phyloP scores from a whole-genome alignment of 2,797 vertebrate species.

The Coendou prehensilis region DNA sequence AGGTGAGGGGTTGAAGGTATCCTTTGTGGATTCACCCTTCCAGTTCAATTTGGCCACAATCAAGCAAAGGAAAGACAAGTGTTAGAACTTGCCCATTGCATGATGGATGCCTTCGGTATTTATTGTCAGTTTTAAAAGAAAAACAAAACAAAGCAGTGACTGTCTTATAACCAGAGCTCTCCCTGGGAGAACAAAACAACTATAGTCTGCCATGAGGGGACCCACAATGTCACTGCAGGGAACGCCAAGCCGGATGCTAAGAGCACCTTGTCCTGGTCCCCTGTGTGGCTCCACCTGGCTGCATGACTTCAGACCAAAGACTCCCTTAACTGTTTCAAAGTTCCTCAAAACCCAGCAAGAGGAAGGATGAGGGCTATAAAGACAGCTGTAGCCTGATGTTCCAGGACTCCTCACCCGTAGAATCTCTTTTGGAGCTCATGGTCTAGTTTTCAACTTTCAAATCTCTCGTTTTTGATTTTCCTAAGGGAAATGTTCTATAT shows the following conservation, averaged over 20 bases:
- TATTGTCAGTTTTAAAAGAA: not conserved
- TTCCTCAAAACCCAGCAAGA: not conserved
- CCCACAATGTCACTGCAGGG: not conserved
- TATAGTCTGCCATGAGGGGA: accelerated
- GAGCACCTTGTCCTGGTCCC: not conserved
- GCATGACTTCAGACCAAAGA: too few relatives aligned
- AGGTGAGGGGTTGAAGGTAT: not conserved
- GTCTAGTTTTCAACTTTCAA: not conserved
- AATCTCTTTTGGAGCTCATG: not conserved
- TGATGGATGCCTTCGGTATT: not conserved
- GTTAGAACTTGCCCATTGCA: not conserved
- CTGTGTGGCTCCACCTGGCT: accelerated
- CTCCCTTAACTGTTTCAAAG: too few relatives aligned
- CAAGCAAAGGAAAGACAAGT: not conserved
- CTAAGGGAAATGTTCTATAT: not conserved
- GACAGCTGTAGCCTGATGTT: accelerated
- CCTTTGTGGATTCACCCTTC: accelerated
- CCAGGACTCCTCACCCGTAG: not conserved
- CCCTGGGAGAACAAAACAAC: not conserved
- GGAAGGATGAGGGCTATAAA: not conserved
- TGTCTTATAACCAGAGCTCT: not conserved
- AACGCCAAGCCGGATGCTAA: too few relatives aligned
- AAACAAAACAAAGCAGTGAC: not conserved
- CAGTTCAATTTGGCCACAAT: not conserved
- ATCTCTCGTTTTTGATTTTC: not conserved